Evolutionary conservation across 2,797 vertebrate genomes (phyloP).

Genomic region (Anisognathus igniventris): DNA sequence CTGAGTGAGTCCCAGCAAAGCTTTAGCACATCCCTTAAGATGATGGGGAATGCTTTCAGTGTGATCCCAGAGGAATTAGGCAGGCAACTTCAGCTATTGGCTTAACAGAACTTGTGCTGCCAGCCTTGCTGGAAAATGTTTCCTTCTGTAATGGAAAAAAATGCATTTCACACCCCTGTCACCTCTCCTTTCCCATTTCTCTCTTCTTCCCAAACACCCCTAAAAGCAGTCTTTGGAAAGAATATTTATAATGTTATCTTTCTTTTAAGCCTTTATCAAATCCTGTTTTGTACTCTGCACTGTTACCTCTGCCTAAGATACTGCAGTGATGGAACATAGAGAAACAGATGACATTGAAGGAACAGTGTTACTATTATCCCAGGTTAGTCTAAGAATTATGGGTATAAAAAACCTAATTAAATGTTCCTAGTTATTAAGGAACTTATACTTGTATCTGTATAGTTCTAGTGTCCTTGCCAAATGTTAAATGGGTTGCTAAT

Average conservation of each 20-base stretch:
- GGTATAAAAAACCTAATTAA: neutral
- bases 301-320: neutral
- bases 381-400: neutral
- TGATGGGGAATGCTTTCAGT: conserved; percentile 54
- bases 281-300: neutral
- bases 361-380: neutral
- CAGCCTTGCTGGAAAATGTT: conserved; percentile 22
- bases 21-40: conserved; percentile 66
- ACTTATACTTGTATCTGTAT: neutral
- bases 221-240: neutral
- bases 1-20: conserved; percentile 66
- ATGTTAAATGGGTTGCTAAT: neutral
- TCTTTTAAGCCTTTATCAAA: conserved; percentile 17
- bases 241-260: conserved; percentile 24
- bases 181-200: neutral
- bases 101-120: conserved; percentile 53
- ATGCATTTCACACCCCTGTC: conserved; percentile 1
- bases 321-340: neutral
- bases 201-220: neutral
- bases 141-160: conserved; percentile 48
- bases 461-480: neutral
- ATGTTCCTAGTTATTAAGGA: neutral
- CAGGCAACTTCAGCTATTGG: conserved; percentile 50
- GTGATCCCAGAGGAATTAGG: conserved; percentile 63
- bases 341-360: neutral